A percentile compares a stretch with the other conserved stretches of the same genome.
Evolutionary conservation across 2,113 vertebrate genomes (phyloP).

Genomic region (Mustela lutreola): DNA sequence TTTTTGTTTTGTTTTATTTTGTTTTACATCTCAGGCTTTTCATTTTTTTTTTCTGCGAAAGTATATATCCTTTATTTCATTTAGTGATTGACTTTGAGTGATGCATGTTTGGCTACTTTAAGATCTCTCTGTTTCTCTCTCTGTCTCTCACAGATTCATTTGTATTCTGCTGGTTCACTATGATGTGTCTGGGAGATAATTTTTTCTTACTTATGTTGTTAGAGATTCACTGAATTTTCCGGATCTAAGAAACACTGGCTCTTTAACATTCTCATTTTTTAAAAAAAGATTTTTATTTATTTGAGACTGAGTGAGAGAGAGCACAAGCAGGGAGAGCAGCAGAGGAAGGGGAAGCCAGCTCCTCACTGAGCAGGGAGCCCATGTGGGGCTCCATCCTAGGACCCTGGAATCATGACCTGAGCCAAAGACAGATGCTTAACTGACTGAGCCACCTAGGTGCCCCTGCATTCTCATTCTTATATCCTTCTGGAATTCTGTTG

Average conservation of each 20-base stretch:
- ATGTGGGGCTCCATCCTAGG: too few species aligned
- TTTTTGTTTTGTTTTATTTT: not conserved
- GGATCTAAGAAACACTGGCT: slow-evolving; percentile 37
- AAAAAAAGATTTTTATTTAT: not conserved
- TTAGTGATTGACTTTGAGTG: not conserved
- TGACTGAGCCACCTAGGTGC: too few species aligned
- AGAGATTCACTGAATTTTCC: slow-evolving; percentile 40
- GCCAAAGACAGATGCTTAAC: too few species aligned
- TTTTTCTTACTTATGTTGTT: not conserved
- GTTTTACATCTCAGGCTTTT: not conserved
- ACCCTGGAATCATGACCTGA: too few species aligned
- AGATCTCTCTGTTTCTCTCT: not conserved
- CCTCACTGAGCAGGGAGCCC: too few species aligned
- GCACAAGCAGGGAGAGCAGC: too few species aligned
- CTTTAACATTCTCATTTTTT: not conserved
- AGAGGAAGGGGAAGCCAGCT: too few species aligned
- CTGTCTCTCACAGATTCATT: not conserved
- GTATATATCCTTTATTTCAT: not conserved
- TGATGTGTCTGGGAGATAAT: not conserved
- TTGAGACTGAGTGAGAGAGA: not conserved
- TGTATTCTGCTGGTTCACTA: slow-evolving; percentile 52
- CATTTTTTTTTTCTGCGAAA: not conserved
- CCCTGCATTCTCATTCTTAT: not conserved
- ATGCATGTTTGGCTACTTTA: slow-evolving; percentile 42
- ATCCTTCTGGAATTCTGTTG: not conserved